Conservation (phyloP, 1,140 invertebrate species). For the Rhagoletis zephyria region DNA sequence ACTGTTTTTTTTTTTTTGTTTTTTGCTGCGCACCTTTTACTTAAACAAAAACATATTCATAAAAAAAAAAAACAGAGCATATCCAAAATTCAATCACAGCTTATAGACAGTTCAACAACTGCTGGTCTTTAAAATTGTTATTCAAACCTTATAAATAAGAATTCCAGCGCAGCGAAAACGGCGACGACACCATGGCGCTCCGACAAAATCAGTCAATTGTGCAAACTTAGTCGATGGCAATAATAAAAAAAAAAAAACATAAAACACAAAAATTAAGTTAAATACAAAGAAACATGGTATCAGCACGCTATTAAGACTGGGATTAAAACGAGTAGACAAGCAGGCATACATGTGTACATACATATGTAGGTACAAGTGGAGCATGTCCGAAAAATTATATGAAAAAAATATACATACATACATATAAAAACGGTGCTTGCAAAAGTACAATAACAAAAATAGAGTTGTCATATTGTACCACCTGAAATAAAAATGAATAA, state of each 20-base stretch:
- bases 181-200: conserved; percentile 34
- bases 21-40: conserved; percentile 57
- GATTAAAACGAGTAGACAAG: conserved; percentile 34
- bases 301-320: conserved; percentile 25
- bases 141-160: conserved; percentile 38
- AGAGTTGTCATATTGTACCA: background rate
- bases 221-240: conserved; percentile 12
- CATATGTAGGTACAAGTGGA: background rate
- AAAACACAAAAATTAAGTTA: background rate
- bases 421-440: background rate
- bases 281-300: conserved; percentile 18
- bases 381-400: background rate
- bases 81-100: conserved; percentile 58
- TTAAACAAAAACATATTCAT: background rate
- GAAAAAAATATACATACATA: background rate
- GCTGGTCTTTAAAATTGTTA: conserved; percentile 67
- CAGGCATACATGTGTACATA: background rate
- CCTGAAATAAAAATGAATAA: background rate
- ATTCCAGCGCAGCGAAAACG: background rate
- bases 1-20: conserved; percentile 56
- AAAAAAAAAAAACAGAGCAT: background rate
- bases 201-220: conserved; percentile 48
- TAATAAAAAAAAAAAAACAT: background rate
- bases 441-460: background rate
- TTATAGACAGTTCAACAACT: conserved; percentile 69